Percentiles rank a stretch among this genome's conserved stretches.
These are phyloP conservation scores for Hydrophis major DNA, from an alignment of 2,797 vertebrate species.

Conservation along the genomic window DNA sequence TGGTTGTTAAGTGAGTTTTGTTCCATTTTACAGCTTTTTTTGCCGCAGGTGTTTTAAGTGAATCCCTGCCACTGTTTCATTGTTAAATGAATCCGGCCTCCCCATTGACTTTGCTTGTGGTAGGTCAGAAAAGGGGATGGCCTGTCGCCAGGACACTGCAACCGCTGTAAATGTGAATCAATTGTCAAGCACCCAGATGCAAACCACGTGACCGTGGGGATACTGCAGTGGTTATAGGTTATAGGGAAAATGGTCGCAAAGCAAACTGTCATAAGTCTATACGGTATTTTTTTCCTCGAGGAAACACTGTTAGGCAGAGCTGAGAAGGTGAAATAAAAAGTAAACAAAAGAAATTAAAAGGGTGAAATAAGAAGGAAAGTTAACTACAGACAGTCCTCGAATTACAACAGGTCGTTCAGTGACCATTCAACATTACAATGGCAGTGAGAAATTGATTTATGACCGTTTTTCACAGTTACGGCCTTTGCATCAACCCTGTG, in stretches of 20 bases:
- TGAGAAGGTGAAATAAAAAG: not conserved
- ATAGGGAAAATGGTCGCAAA: too few relatives aligned
- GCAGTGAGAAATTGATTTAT: too few relatives aligned
- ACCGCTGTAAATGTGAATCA: not conserved
- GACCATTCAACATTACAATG: too few relatives aligned
- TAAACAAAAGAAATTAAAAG: not conserved
- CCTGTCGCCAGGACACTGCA: too few relatives aligned
- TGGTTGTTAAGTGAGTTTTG: not conserved
- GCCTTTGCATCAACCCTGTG: too few relatives aligned
- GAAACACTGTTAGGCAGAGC: not conserved
- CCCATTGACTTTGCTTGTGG: not conserved
- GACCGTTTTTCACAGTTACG: too few relatives aligned
- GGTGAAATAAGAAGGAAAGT: not conserved
- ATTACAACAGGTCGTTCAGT: too few relatives aligned
- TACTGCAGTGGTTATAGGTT: too few relatives aligned
- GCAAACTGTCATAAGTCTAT: too few relatives aligned
- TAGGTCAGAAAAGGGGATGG: not conserved
- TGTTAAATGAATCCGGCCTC: not conserved
- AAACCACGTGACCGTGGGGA: too few relatives aligned
- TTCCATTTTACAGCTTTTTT: not conserved
- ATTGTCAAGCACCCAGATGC: not conserved
- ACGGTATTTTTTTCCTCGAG: not conserved
- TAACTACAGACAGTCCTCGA: not conserved
- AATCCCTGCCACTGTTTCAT: not conserved
- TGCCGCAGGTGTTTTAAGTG: not conserved